Conservation (phyloP, 2,113 vertebrate species). For the Polypterus bichir region DNA sequence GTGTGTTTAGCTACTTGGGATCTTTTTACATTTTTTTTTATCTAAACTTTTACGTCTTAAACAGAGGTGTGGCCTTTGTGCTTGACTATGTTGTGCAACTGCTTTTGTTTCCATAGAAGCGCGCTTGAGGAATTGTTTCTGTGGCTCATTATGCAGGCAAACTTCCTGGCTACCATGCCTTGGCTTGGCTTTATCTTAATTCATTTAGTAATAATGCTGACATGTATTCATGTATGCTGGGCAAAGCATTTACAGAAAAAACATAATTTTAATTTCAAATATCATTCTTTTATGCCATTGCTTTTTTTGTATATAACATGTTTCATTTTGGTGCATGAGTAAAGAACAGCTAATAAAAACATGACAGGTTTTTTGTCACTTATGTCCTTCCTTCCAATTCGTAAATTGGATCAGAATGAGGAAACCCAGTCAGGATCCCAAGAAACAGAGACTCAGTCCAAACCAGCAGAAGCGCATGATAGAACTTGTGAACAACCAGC, state of each 20-base stretch:
- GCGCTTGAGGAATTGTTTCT: conserved; percentile 39
- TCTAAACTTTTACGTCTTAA: not conserved
- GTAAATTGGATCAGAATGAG: conserved; percentile 49
- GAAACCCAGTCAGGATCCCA: conserved; percentile 20
- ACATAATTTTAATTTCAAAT: no score
- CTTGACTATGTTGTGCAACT: conserved; percentile 23
- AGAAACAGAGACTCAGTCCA: not conserved
- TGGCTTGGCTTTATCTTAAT: not conserved
- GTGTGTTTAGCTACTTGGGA: no score
- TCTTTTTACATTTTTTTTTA: no score
- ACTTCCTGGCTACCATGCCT: conserved; percentile 3
- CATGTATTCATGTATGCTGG: no score
- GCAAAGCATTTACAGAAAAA: no score
- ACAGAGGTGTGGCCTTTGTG: conserved; percentile 30
- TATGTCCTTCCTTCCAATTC: conserved; percentile 66
- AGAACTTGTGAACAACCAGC: conserved; percentile 31
- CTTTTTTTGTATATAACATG: no score
- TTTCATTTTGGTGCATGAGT: conserved; percentile 27
- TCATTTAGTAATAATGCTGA: not conserved
- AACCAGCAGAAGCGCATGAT: conserved; percentile 23
- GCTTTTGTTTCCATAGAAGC: conserved; percentile 60
- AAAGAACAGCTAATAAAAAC: conserved; percentile 24
- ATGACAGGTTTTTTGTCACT: conserved; percentile 82
- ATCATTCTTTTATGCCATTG: no score
- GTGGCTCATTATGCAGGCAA: conserved; percentile 12